Evolutionary conservation across 2,113 vertebrate species (phyloP), one percentile per base, ranked within the genome.

Genomic region (Perognathus longimembris): DNA sequence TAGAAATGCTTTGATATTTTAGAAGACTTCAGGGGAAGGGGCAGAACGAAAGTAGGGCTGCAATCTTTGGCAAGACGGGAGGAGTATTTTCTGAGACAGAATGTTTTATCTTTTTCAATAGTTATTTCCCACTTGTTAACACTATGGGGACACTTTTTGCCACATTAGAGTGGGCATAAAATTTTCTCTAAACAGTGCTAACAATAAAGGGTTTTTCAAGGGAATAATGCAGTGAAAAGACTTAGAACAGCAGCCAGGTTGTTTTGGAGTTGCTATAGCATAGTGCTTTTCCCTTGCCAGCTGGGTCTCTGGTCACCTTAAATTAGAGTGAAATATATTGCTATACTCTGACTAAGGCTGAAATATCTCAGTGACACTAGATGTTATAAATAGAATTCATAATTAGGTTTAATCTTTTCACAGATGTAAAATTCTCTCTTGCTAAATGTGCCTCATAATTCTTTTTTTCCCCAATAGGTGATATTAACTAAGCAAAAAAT

Each of bases 331-430:
- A 78, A 61, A 34, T 84, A 34, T 73, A 75, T 85, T 88, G 34
- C 28, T 90, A 4, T 24, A 61, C 28, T 90, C 77, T 88, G 5
- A 57, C 28, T 24, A 63, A 50, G 75, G 67, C 66, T 91, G 75
- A 94, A 95, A 91, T 96, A 93, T 91, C 87, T 96, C 81, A 34
- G 75, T 95, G 91, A 95, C 86, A 85, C 38, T 32, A 85, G 61
- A 63, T 22, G 94, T 95, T 94, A 94, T 80, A 92, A 94, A 93
- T 89, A 95, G 94, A 89, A 75, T 70, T 92, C 80, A 85, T 93
- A 97, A 83, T 85, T 96, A 94, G 82, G 61, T 61, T 93, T 96
- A 85, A 78, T 95, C 11, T 69, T 96, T 97, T 95, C 77, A 74
- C 70, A 88, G 90, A 30, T 38, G 71, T 83, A 80, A 94, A 92